Conservation (phyloP, 2,113 vertebrate genomes). For the Dicrurus megarhynchus region DNA sequence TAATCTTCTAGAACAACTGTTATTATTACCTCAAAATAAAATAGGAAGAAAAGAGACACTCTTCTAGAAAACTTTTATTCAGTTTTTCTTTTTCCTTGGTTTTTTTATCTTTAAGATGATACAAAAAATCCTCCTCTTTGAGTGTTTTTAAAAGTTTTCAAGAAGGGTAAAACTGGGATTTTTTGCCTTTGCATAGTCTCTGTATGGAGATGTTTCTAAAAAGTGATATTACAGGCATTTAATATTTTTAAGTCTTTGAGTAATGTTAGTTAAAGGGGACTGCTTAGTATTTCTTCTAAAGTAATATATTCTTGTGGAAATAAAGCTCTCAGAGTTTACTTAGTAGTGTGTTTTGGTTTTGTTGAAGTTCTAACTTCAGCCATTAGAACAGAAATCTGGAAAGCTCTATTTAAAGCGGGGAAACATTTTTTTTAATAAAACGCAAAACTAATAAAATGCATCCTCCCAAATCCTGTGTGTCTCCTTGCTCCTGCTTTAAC, state of each 20-base stretch:
- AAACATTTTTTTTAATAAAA: background rate
- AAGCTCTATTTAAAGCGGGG: background rate
- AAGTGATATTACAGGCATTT: background rate
- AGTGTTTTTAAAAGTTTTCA: background rate
- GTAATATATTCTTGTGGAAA: background rate
- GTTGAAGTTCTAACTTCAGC: background rate
- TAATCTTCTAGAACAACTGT: background rate
- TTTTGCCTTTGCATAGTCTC: background rate
- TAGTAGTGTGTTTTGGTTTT: background rate
- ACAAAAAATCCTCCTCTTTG: background rate
- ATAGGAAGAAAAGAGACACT: background rate
- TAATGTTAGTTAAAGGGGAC: background rate
- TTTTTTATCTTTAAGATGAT: background rate
- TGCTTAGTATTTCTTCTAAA: background rate
- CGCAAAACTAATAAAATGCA: background rate
- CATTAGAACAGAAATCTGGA: background rate
- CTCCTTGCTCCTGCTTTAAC: background rate
- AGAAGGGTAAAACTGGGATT: background rate
- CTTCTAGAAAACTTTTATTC: background rate
- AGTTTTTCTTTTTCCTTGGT: background rate
- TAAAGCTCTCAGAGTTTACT: background rate
- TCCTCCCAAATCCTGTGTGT: background rate
- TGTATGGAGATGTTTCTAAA: background rate
- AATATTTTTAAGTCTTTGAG: background rate
- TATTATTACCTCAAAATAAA: background rate